phyloP scores from a whole-genome alignment of 2,113 vertebrate species.

The human (Homo sapiens) region DNA sequence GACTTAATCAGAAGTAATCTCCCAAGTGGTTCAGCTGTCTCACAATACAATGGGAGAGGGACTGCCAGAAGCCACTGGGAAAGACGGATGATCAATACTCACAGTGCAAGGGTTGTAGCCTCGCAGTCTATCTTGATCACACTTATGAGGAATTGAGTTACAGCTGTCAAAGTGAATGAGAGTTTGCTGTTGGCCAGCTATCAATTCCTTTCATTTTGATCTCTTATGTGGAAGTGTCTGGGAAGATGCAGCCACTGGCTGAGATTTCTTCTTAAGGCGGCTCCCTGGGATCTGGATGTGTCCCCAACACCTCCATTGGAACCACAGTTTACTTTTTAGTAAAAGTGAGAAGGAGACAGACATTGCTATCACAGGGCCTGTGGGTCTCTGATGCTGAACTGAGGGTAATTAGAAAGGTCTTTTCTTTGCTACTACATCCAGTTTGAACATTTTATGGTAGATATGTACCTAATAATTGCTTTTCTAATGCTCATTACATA shows the following conservation, averaged over 20 bases:
- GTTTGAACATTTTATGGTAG: background rate
- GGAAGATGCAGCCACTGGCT: constrained; percentile 17
- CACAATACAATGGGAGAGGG: background rate
- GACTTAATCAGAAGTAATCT: background rate
- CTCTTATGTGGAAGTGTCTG: constrained; percentile 17
- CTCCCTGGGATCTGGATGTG: background rate
- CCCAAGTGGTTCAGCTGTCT: background rate
- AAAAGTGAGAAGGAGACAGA: constrained; percentile 1
- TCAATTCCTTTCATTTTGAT: constrained; percentile 15
- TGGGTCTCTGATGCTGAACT: background rate
- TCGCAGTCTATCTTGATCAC: background rate
- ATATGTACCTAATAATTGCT: background rate
- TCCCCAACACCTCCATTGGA: background rate
- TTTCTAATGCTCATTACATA: background rate
- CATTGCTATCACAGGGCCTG: background rate
- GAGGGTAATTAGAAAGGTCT: background rate
- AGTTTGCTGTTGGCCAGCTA: background rate
- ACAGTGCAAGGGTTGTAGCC: fast-evolving
- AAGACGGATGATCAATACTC: background rate
- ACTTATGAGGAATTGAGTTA: constrained; percentile 35
- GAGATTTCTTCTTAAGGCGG: background rate
- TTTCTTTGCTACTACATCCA: background rate
- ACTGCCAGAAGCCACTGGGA: fast-evolving
- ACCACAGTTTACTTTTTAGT: background rate
- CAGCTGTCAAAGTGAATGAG: background rate